Base-by-base conservation (phyloP, 2,113 vertebrate genomes). In the Cynoglossus semilaevis region DNA sequence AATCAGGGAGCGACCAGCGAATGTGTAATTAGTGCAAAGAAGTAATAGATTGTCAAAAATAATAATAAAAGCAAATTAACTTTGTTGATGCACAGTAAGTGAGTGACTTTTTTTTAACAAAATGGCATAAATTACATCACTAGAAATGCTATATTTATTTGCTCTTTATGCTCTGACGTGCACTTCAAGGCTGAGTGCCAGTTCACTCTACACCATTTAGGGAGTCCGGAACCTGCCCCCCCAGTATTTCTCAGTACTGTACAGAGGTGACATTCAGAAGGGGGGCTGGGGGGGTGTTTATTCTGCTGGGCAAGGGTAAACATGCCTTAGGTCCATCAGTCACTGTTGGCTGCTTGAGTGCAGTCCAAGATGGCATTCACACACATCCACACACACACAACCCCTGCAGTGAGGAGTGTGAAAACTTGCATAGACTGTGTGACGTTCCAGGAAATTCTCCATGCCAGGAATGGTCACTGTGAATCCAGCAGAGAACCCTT, bases 291-390 rank as follows among this genome's bases (percentile, higher is more conserved):
- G 48, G 47, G 38, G 29, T 43, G 58, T 76, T 80, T 78, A 76
- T 79, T 81, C 67, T 60, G 45, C 70, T 50, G 74, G 72, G 67
- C 65, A 75, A 64, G 52, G 60, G 63, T 56, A 73, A 75, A 64
- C 29, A 58, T 80, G 80, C 81, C 76, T 13, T 14, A 61, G 67
- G 70, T 45, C 63, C 70, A 62, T 76, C 82, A 82, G 70, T 81
- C 84, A 80, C 58, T 61, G 66, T 71, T 75, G 46, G 68, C 69
- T 70, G 63, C 77, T 76, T 79, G 80, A 80, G 68, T 52, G 41
- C 58, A 29, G 62, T 79, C 79, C 76, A 80, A 74, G 41, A 78
- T 65, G 71, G 52, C 65, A 64, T 60, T 44, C 61, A 3, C 40
- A 64, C 51, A 58, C 55, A 40, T n/a, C 5, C 41, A 43, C 41